A percentile compares a stretch with the other conserved stretches of the same genome.
Evolutionary conservation across 1,140 invertebrate genomes (phyloP).

Genomic region (Orchestia grillus): DNA sequence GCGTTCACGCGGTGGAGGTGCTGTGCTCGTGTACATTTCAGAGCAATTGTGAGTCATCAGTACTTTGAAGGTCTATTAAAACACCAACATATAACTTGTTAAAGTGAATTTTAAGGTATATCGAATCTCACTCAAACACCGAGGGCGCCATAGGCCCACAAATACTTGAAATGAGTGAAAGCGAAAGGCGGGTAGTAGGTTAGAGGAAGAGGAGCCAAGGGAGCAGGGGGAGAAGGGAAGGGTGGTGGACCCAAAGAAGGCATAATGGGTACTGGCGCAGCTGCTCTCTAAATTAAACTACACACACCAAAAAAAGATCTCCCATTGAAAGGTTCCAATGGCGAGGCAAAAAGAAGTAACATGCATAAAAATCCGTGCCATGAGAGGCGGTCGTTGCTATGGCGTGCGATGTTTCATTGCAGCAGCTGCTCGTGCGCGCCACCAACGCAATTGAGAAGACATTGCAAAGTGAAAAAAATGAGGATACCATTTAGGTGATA

Average conservation of each 20-base stretch:
- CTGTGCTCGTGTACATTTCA: not conserved
- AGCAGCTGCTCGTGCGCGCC: not conserved
- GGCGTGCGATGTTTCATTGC: not conserved
- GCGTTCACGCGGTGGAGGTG: not conserved
- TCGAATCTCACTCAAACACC: not conserved
- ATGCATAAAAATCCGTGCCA: not conserved
- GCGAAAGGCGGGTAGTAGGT: not conserved
- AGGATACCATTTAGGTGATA: not conserved
- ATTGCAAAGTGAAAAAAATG: not conserved
- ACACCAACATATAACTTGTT: not conserved
- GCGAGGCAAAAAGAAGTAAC: slow-evolving; percentile 7
- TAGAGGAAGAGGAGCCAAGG: not conserved
- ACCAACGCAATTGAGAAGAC: not conserved
- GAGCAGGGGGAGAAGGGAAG: not conserved
- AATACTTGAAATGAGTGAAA: not conserved
- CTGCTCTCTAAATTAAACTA: slow-evolving; percentile 45
- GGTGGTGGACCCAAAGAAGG: not conserved
- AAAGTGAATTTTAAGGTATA: not conserved
- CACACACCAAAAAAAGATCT: slow-evolving; percentile 1
- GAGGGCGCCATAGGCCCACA: not conserved
- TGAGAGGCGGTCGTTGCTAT: not conserved
- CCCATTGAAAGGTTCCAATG: slow-evolving; percentile 7
- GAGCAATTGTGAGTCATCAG: not conserved
- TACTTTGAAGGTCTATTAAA: not conserved
- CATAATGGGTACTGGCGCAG: slow-evolving; percentile 42